phyloP scores from a whole-genome alignment of 2,888 invertebrate species.

The Chirona hameri region DNA sequence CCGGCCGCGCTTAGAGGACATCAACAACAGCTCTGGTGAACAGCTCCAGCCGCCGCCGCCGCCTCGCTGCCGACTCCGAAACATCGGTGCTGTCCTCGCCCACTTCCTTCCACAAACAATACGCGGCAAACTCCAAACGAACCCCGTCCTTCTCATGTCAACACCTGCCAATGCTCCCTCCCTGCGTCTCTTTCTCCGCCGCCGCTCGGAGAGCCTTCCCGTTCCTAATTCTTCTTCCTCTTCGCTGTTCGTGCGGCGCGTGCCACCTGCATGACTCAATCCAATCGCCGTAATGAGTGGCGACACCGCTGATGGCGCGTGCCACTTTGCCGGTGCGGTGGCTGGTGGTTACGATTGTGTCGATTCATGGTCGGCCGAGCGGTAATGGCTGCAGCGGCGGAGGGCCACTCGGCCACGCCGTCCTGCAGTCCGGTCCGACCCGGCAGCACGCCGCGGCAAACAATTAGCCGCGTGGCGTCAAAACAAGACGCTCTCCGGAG shows the following conservation, averaged over 20 bases:
- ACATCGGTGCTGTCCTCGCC: no score
- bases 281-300: neutral
- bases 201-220: no score
- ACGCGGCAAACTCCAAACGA: no score
- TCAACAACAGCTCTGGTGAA: neutral
- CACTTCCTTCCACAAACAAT: no score
- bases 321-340: neutral
- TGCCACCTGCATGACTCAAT: neutral
- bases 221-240: neutral
- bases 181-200: no score
- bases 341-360: neutral
- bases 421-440: neutral
- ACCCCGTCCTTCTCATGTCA: no score
- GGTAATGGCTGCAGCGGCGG: neutral
- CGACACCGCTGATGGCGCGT: neutral
- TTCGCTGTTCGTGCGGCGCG: neutral
- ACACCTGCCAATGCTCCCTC: no score
- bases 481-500: neutral
- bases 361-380: neutral
- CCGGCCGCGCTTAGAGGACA: neutral
- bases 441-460: neutral
- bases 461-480: neutral
- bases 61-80: no score
- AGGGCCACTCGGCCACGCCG: neutral
- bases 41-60: no score